Percentiles rank a stretch among this genome's conserved stretches.
Conservation (phyloP, 2,888 invertebrate genomes). For the Drosophila planitibia region DNA sequence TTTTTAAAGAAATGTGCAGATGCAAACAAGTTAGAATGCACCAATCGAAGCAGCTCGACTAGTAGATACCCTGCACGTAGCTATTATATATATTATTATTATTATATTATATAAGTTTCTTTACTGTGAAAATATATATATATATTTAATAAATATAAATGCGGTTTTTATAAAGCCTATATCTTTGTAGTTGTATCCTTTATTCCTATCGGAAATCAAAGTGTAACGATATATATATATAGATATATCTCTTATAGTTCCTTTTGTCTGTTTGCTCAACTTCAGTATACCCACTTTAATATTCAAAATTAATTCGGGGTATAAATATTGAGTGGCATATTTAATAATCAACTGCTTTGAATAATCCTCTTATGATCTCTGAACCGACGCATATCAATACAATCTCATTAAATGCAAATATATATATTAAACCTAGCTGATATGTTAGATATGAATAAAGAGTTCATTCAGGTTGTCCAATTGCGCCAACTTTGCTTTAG, state of each 20-base stretch:
- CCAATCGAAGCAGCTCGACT: not conserved
- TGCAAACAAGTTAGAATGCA: not conserved
- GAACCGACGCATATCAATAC: not conserved
- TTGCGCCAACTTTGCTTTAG: not conserved
- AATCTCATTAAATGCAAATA: not conserved
- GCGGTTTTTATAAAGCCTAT: not conserved
- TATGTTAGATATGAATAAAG: not conserved
- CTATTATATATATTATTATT: too few relatives aligned
- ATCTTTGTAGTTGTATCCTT: not conserved
- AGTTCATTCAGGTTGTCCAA: not conserved
- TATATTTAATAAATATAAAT: not conserved
- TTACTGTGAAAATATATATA: not conserved
- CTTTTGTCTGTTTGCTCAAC: not conserved
- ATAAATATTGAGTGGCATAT: not conserved
- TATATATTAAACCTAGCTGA: not conserved
- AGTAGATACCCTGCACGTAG: not conserved
- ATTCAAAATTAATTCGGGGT: too few relatives aligned
- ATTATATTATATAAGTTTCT: too few relatives aligned
- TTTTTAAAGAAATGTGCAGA: too few relatives aligned
- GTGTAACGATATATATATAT: not conserved
- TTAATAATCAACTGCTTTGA: not conserved
- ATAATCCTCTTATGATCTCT: not conserved
- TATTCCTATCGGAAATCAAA: not conserved
- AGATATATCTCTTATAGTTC: not conserved
- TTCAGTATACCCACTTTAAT: not conserved